Percentiles rank a stretch among this genome's conserved stretches.
Conservation (phyloP, 2,888 invertebrate genomes). For the Chrysina gloriosa region DNA sequence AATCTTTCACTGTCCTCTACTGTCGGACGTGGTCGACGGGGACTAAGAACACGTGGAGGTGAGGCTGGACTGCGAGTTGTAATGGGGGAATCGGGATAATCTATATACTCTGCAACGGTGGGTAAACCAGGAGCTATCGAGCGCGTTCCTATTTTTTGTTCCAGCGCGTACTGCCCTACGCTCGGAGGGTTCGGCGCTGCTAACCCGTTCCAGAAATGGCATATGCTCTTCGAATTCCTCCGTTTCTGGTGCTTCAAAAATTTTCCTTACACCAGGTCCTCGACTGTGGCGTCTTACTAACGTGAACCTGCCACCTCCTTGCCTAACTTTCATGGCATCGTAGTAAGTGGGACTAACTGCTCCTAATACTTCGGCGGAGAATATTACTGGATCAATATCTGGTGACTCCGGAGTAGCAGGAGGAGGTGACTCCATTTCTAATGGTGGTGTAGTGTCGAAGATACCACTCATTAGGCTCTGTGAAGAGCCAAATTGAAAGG, state of each 20-base stretch:
- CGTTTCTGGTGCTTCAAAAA: conserved; percentile 13
- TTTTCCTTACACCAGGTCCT: neutral
- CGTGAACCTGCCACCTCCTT: neutral
- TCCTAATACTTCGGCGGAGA: conserved; percentile 4
- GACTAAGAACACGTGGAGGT: conserved; percentile 4
- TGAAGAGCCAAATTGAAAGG: neutral
- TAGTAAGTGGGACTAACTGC: neutral
- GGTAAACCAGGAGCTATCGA: neutral
- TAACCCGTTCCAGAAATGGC: conserved; percentile 10
- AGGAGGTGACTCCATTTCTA: neutral
- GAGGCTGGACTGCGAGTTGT: conserved; percentile 15
- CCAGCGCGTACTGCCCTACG: conserved; percentile 9
- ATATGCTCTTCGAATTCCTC: conserved; percentile 8
- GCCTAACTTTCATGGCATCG: neutral
- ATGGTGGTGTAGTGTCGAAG: neutral
- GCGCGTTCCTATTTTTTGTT: neutral
- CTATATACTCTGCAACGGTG: neutral
- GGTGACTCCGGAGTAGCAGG: conserved; percentile 23
- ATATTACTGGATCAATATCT: conserved; percentile 4
- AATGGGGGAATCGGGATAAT: conserved; percentile 1
- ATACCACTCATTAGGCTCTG: no score
- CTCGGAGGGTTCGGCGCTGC: neutral
- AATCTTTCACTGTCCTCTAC: neutral
- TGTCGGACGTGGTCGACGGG: neutral
- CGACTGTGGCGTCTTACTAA: neutral